A percentile compares a stretch with the other conserved stretches of the same genome.
These are phyloP conservation scores for Tricholaema leucomelas DNA, from an alignment of 2,113 vertebrate species.

Conservation along the genomic window DNA sequence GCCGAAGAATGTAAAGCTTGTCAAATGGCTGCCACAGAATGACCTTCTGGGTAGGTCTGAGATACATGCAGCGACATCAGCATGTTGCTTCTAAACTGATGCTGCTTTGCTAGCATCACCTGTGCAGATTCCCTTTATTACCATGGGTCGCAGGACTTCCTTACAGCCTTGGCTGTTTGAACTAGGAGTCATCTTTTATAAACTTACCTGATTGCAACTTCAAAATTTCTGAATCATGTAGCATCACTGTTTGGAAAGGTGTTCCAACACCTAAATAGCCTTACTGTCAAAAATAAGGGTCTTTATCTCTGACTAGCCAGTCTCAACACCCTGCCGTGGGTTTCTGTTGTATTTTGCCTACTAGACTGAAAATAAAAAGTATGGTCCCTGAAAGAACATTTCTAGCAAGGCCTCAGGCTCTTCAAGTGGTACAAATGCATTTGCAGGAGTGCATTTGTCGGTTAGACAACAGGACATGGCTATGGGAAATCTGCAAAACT, in stretches of 20 bases:
- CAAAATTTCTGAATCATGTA: accelerated
- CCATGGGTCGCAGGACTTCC: background rate
- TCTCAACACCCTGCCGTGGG: background rate
- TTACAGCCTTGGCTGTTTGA: background rate
- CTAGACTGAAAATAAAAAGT: background rate
- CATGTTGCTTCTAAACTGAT: background rate
- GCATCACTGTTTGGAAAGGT: background rate
- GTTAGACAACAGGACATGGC: background rate
- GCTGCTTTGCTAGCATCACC: background rate
- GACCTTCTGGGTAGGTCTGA: conserved; percentile 87
- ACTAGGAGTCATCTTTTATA: background rate
- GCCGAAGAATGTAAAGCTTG: conserved; percentile 84
- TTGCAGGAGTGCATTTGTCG: background rate
- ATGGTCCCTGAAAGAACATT: background rate
- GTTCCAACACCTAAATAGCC: background rate
- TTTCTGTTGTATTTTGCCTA: background rate
- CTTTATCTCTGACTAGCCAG: background rate
- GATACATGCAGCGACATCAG: background rate
- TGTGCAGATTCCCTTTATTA: background rate
- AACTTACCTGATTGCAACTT: background rate
- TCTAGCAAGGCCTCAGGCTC: background rate
- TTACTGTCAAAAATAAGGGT: background rate
- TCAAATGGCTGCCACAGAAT: conserved; percentile 95
- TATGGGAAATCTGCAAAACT: background rate
- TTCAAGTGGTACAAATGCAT: background rate